Conservation (phyloP, 2,113 vertebrate species). For the Rhombomys opimus region DNA sequence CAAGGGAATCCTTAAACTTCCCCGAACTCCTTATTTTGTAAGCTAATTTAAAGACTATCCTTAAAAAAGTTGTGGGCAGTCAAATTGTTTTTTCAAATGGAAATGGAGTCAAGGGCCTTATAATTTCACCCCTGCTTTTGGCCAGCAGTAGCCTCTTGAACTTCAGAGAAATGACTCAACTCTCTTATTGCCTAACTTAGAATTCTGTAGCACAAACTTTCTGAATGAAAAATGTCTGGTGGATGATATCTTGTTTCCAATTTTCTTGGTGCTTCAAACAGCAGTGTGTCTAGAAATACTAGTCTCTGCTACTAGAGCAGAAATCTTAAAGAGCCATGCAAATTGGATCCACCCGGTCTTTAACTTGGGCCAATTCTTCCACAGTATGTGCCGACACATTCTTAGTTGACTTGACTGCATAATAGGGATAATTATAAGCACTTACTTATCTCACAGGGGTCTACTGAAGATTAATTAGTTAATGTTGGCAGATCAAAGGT, state of each 20-base stretch:
- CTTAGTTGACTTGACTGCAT: constrained; percentile 80
- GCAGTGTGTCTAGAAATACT: constrained; percentile 78
- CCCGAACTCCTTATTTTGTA: not conserved
- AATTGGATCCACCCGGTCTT: constrained; percentile 80
- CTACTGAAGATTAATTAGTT: constrained; percentile 84
- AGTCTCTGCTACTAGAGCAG: constrained; percentile 75
- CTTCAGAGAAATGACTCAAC: constrained; percentile 64
- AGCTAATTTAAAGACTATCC: not conserved
- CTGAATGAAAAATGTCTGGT: constrained; percentile 69
- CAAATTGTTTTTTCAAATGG: not conserved
- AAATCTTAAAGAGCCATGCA: constrained; percentile 82
- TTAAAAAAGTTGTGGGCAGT: not conserved
- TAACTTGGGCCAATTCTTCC: constrained; percentile 81
- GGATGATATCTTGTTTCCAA: constrained; percentile 64
- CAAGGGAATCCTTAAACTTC: not conserved
- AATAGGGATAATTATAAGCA: constrained; percentile 81
- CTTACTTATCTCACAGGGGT: constrained; percentile 78
- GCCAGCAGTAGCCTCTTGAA: not conserved
- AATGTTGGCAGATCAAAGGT: constrained; percentile 83
- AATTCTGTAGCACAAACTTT: constrained; percentile 44
- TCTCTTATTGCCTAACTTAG: constrained; percentile 48
- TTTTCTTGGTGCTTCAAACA: constrained; percentile 63
- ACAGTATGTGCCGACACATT: constrained; percentile 76
- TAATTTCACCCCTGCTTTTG: constrained; percentile 35
- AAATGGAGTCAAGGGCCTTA: not conserved